Percentiles rank a stretch among this genome's conserved stretches.
Conservation (phyloP, 1,140 invertebrate genomes). For the Neuroterus valhalla region DNA sequence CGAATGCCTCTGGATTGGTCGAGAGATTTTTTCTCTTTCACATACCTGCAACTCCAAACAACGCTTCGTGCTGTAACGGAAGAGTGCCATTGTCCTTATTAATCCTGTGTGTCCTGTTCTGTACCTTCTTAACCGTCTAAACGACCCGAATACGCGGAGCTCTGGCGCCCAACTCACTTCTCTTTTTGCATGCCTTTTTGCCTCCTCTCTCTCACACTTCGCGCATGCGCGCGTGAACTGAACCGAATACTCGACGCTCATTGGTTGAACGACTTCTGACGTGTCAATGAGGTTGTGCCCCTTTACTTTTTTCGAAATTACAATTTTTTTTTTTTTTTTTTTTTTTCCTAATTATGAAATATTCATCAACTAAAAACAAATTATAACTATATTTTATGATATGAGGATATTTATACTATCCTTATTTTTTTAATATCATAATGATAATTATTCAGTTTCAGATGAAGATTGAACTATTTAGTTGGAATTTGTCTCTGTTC, state of each 20-base stretch:
- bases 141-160: slow-evolving; percentile 62
- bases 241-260: neutral
- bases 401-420: too few species aligned
- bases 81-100: slow-evolving; percentile 69
- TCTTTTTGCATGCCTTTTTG: slow-evolving; percentile 4
- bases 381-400: too few species aligned
- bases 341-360: too few species aligned
- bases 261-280: slow-evolving; percentile 1
- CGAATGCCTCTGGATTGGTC: neutral
- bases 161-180: slow-evolving; percentile 66
- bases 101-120: slow-evolving; percentile 37
- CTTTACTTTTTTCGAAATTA: too few species aligned
- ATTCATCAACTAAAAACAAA: too few species aligned
- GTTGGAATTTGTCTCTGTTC: too few species aligned
- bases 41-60: slow-evolving; percentile 67
- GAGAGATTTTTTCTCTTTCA: neutral
- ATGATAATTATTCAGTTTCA: too few species aligned
- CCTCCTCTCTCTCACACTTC: slow-evolving; percentile 5
- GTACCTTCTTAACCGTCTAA: slow-evolving; percentile 41
- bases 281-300: neutral
- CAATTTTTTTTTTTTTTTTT: too few species aligned
- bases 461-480: too few species aligned
- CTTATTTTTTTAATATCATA: too few species aligned
- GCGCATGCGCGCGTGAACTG: slow-evolving; percentile 24
- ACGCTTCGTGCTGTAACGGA: slow-evolving; percentile 66